Evolutionary conservation across 92 coral and sea anemone species (phyloP), one percentile per base, ranked within the genome.

Genomic region (Epizoanthus fatuus): DNA sequence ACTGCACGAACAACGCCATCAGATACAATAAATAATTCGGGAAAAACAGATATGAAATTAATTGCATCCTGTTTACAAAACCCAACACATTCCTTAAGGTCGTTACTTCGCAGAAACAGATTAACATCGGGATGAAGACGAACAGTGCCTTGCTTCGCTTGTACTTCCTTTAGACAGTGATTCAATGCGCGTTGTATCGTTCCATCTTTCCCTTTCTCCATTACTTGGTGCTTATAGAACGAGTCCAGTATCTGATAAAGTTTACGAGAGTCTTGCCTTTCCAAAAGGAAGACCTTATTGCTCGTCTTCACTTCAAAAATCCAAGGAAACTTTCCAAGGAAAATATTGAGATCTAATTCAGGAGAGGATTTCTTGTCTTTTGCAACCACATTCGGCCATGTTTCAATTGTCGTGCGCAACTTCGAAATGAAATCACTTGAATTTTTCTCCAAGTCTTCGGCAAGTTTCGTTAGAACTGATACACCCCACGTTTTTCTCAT

Each of bases 401-500:
- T 40, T 40, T 62, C 40, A 60, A 17, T 77, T 39, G 82, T 11
- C 15, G 45, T 77, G 40, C 70, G 70, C 39, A 77, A 19, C 42
- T 77, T 60, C 19, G 58, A 60, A 42, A 12, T 39, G 69, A 77
- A 77, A 37, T 20, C 45, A 12, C 81, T n/a, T 15, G 35, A 16
- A 12, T 68, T 15, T 44, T 77, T 44, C 29, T 37, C 82, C 29
- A 77, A 13, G 15, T 16, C 45, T 42, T 19, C 71, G 0, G 69
- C 16, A 16, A 77, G 51, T 15, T 40, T 59, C 5, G 11, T 13
- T 17, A 77, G 19, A 3, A 59, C 51, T 62, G 69, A 77, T 32
- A 59, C 69, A 59, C 82, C 82, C 82, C 82, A 77, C 1, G 70
- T 42, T 42, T 77, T 77, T 60, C 82, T 42, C 39, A 77, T 9